A percentile compares a stretch with the other conserved stretches of the same genome.
phyloP scores from a whole-genome alignment of 2,113 vertebrate genomes.

The Menura novaehollandiae region DNA sequence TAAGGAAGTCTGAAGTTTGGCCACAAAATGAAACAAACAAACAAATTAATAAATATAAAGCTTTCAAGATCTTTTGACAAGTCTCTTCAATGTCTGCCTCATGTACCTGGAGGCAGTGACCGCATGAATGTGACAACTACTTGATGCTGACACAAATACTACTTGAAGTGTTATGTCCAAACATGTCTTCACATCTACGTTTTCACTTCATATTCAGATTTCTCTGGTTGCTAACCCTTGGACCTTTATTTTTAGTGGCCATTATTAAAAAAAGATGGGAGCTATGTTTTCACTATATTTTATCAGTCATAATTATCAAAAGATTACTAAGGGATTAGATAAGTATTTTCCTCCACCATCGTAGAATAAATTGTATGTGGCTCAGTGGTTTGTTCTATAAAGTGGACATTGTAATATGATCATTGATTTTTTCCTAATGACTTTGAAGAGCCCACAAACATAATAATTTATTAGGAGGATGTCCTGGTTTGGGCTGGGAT shows the following conservation, averaged over 20 bases:
- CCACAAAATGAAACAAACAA: background rate
- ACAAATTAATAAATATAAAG: background rate
- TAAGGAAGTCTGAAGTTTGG: background rate
- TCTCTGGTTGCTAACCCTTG: background rate
- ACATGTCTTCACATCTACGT: background rate
- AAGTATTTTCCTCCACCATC: background rate
- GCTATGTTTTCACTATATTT: background rate
- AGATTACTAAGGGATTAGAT: background rate
- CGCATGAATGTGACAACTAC: background rate
- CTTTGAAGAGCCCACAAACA: background rate
- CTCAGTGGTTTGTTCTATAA: background rate
- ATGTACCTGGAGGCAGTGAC: background rate
- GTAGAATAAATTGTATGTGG: background rate
- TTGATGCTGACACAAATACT: background rate
- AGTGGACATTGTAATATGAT: background rate
- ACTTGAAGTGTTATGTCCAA: background rate
- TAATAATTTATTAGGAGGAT: background rate
- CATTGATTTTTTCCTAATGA: background rate
- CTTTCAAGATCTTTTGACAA: background rate
- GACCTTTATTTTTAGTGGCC: background rate
- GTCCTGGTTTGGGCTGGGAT: background rate
- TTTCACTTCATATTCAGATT: background rate
- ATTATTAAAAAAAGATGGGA: background rate
- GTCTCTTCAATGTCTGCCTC: background rate
- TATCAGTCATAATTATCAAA: background rate